These are phyloP conservation scores for Argyra leucocephala DNA, from an alignment of 2,888 invertebrate species.

Conservation along the genomic window DNA sequence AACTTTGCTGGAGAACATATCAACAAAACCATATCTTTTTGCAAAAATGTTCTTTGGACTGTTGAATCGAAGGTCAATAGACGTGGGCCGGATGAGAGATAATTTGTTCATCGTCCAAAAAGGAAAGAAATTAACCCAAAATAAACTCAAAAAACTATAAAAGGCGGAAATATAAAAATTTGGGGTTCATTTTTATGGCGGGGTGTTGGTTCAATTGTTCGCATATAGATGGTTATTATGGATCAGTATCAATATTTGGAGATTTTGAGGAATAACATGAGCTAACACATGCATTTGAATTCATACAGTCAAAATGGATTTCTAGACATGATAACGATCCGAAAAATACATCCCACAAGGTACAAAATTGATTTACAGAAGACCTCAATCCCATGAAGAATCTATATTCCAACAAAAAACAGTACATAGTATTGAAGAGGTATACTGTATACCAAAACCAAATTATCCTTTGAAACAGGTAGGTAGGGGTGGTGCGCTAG, in stretches of 20 bases:
- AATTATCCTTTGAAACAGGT: no score
- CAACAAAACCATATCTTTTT: neutral
- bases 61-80: constrained; percentile 17
- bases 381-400: no score
- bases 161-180: constrained; percentile 16
- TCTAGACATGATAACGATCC: no score
- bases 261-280: constrained; percentile 15
- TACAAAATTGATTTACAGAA: no score
- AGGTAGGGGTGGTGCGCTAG: no score
- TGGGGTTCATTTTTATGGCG: constrained; percentile 17
- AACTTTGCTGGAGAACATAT: neutral
- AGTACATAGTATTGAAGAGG: no score
- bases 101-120: constrained; percentile 18
- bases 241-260: constrained; percentile 15
- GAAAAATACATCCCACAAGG: no score
- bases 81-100: constrained; percentile 15
- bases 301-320: no score
- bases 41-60: constrained; percentile 11
- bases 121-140: constrained; percentile 15
- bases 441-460: no score
- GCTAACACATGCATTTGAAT: constrained; percentile 14
- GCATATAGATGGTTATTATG: constrained; percentile 17
- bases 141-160: constrained; percentile 16
- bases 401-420: no score
- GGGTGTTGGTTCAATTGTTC: constrained; percentile 16